These are phyloP conservation scores for Acinonyx jubatus DNA, from an alignment of 2,113 vertebrate species.

Conservation along the genomic window DNA sequence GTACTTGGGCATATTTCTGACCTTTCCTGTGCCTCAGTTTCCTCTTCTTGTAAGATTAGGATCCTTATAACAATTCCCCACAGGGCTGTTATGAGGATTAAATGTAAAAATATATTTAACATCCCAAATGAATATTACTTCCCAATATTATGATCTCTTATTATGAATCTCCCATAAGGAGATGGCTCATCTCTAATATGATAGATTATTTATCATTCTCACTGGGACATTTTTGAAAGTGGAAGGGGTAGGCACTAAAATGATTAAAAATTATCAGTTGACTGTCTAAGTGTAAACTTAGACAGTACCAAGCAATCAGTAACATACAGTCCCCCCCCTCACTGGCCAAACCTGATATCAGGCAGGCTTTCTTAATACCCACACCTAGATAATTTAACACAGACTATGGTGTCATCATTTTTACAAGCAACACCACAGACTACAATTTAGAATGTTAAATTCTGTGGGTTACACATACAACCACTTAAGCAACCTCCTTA, in stretches of 20 bases:
- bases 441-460: not conserved
- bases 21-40: not conserved
- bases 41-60: not conserved
- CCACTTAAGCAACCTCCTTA: not conserved
- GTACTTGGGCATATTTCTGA: not conserved
- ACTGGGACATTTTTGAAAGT: not conserved
- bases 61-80: not conserved
- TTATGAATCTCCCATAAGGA: not conserved
- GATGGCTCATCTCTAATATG: not conserved
- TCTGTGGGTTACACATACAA: not conserved
- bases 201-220: not conserved
- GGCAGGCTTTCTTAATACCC: not conserved
- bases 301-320: not conserved
- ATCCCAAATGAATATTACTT: not conserved
- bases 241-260: not conserved
- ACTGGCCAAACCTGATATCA: not conserved
- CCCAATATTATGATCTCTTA: not conserved
- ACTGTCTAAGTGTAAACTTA: not conserved
- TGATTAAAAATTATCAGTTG: not conserved
- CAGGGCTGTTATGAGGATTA: not conserved
- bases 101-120: slow-evolving; percentile 42
- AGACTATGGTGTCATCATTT: not conserved
- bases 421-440: not conserved
- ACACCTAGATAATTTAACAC: not conserved
- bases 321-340: not conserved